Evolutionary conservation across 2,888 invertebrate species (phyloP).

Genomic region (Coelogynopora nodosa): DNA sequence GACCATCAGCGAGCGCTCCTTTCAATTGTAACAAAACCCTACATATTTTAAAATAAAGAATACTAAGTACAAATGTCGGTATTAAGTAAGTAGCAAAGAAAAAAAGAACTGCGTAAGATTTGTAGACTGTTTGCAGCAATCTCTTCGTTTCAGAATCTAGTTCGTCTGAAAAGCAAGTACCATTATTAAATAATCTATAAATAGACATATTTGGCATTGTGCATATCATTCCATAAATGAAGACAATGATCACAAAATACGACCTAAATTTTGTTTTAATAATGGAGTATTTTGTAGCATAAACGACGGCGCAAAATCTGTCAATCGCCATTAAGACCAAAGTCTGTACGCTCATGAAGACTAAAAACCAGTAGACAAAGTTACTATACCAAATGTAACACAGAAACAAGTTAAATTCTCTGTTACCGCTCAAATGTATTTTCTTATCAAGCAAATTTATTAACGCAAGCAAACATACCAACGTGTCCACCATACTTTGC

Average conservation of each 20-base stretch:
- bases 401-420: too few relatives aligned
- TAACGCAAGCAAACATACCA: neutral
- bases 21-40: neutral
- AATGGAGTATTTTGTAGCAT: neutral
- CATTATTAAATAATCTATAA: neutral
- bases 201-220: neutral
- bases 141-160: neutral
- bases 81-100: neutral
- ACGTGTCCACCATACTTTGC: neutral
- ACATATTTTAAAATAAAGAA: neutral
- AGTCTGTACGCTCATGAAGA: neutral
- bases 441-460: too few relatives aligned
- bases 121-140: neutral
- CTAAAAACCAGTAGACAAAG: neutral
- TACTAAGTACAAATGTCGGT: neutral
- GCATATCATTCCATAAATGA: neutral
- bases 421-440: too few relatives aligned
- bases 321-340: neutral
- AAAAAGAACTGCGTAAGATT: neutral
- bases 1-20: neutral
- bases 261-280: neutral
- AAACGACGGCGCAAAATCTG: neutral
- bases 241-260: neutral
- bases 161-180: neutral
- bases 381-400: neutral